A percentile compares a stretch with the other conserved stretches of the same genome.
Conservation (phyloP, 2,888 invertebrate genomes). For the Subacronicta megacephala region DNA sequence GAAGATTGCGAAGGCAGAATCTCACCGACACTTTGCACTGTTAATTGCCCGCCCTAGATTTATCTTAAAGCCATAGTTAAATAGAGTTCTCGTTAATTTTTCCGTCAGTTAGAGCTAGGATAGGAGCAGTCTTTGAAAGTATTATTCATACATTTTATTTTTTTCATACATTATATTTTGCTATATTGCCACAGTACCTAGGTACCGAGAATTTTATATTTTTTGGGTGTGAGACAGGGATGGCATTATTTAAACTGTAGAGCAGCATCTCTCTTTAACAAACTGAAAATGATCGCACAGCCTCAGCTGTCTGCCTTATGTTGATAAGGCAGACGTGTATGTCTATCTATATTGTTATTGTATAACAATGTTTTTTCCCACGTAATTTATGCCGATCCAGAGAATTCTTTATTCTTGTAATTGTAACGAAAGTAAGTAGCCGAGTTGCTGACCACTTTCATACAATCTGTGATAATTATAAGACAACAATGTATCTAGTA, state of each 20-base stretch:
- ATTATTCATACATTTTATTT: too few species aligned
- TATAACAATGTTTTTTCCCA: conserved; percentile 3
- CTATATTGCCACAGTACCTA: too few species aligned
- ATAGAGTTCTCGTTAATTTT: neutral
- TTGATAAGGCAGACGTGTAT: too few species aligned
- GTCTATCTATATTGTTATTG: neutral
- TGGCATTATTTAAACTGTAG: too few species aligned
- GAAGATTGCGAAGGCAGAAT: neutral
- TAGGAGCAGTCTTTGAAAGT: too few species aligned
- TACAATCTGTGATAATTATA: conserved; percentile 13
- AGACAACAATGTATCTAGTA: conserved; percentile 8
- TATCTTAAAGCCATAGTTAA: neutral
- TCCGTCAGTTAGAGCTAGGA: neutral
- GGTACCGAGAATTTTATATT: too few species aligned
- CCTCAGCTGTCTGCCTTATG: neutral
- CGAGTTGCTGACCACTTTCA: conserved; percentile 6
- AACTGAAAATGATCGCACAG: too few species aligned
- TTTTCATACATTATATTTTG: too few species aligned
- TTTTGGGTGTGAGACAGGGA: too few species aligned
- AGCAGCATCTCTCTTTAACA: too few species aligned
- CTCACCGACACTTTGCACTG: neutral
- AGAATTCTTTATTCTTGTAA: neutral
- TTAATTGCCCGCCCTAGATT: neutral
- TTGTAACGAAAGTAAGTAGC: neutral
- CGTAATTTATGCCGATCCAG: neutral